Percentiles rank a stretch among this genome's conserved stretches.
These are phyloP conservation scores for Pelvicachromis taeniatus DNA, from an alignment of 2,113 vertebrate species.

Conservation along the genomic window DNA sequence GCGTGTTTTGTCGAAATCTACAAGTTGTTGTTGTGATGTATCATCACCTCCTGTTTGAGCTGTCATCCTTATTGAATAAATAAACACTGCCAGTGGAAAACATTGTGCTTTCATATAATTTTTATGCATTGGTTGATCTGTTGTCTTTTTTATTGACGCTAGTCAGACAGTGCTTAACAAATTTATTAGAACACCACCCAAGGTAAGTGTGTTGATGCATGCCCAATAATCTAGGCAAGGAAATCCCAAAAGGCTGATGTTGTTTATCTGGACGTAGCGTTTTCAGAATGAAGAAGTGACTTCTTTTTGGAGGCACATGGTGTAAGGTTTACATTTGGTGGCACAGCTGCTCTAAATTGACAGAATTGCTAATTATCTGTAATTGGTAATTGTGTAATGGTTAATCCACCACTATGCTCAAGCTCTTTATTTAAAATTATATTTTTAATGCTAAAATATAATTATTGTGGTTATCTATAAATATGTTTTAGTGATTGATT, in stretches of 20 bases:
- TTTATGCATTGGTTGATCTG: too few relatives aligned
- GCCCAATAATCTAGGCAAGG: background rate
- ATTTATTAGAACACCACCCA: background rate
- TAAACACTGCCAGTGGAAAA: background rate
- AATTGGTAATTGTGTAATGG: background rate
- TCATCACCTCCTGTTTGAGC: background rate
- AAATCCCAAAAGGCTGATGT: background rate
- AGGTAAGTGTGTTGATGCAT: background rate
- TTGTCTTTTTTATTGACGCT: background rate
- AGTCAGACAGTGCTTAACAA: background rate
- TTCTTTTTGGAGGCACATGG: background rate
- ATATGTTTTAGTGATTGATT: background rate
- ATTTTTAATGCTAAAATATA: background rate
- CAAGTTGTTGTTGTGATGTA: slow-evolving; percentile 27
- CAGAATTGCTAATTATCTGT: background rate
- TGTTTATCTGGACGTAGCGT: background rate
- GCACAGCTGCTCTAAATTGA: background rate
- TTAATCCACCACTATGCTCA: background rate
- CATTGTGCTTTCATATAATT: background rate
- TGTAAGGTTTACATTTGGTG: background rate
- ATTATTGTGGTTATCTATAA: background rate
- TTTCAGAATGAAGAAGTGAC: background rate
- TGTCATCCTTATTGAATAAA: background rate
- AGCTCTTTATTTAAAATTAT: background rate
- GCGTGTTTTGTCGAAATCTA: slow-evolving; percentile 19